Evolutionary conservation across 1,140 invertebrate genomes (phyloP).

Genomic region (Matsumurasca onukii): DNA sequence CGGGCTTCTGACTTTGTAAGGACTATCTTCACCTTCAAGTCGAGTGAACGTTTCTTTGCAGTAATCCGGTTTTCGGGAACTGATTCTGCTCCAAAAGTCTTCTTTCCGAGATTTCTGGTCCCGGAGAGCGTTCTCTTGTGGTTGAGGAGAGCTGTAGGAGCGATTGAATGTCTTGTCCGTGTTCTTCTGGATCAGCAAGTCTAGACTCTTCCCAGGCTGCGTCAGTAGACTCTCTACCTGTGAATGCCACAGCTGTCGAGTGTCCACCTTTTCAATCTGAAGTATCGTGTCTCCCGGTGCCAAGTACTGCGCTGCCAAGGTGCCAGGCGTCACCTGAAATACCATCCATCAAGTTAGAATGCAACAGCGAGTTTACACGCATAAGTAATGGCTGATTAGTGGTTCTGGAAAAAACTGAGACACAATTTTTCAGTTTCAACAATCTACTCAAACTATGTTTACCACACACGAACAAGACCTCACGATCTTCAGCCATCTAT

Average conservation of each 20-base stretch:
- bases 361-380: no score
- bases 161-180: not conserved
- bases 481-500: no score
- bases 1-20: not conserved
- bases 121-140: not conserved
- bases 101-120: not conserved
- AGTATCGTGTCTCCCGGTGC: slow-evolving; percentile 34
- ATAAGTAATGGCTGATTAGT: no score
- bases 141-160: not conserved
- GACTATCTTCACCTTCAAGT: not conserved
- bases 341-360: no score
- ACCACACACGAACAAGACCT: no score
- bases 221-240: slow-evolving; percentile 29
- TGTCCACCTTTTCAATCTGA: slow-evolving; percentile 36
- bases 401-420: no score
- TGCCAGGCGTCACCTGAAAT: slow-evolving; percentile 34
- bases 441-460: no score
- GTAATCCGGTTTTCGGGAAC: not conserved
- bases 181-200: slow-evolving; percentile 34
- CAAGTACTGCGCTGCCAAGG: slow-evolving; percentile 36
- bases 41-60: slow-evolving; percentile 4
- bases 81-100: slow-evolving; percentile 5
- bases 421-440: no score
- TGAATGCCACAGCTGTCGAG: slow-evolving; percentile 12
- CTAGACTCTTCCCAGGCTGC: slow-evolving; percentile 31